Base-by-base conservation (phyloP, 1,140 invertebrate species). In the Drosophila repleta region DNA sequence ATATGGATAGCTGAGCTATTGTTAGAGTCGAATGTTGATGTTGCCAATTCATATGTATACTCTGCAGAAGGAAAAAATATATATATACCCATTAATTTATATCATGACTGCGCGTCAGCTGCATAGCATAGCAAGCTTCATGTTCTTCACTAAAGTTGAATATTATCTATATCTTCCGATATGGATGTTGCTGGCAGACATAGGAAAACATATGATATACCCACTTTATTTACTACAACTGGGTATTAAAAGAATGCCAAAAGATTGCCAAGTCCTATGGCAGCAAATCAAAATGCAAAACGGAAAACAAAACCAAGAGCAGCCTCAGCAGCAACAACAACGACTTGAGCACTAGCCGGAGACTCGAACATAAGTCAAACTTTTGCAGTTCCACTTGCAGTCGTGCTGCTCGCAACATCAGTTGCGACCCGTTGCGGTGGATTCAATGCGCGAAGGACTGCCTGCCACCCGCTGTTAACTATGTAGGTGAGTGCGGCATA, bases 241-340 rank as follows among this genome's bases (percentile, higher is more conserved):
- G 26, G 49, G 26, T 10, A 52, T 52, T 21, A 11, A 53, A 62
- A 53, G 39, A 61, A 67, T 41, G 51, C 83, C 77, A 75, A 85
- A 78, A 88, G 68, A 88, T 78, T 72, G 79, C 83, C 74, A 74
- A 57, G 73, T 58, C 52, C 43, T 66, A 45, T 66, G 62, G 67
- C 49, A 78, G 79, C 79, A 88, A 88, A 88, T 88, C 79, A 88
- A 83, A 87, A 88, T 88, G 84, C 83, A 89, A 88, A 88, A 74
- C 79, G 83, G 84, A 88, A 87, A 84, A 80, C 80, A 72, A 57
- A 65, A 52, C 45, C 17, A 62, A 43, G 29, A 67, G 61, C 8
- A 52, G 0, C 20, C 6, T 10, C 43, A 52, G 0, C 20, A 20
- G n/a, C 43, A 65, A 39, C 6, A 41, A 67, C 32, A 63, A 83